phyloP scores from a whole-genome alignment of 2,113 vertebrate genomes.

The Neomonachus schauinslandi region DNA sequence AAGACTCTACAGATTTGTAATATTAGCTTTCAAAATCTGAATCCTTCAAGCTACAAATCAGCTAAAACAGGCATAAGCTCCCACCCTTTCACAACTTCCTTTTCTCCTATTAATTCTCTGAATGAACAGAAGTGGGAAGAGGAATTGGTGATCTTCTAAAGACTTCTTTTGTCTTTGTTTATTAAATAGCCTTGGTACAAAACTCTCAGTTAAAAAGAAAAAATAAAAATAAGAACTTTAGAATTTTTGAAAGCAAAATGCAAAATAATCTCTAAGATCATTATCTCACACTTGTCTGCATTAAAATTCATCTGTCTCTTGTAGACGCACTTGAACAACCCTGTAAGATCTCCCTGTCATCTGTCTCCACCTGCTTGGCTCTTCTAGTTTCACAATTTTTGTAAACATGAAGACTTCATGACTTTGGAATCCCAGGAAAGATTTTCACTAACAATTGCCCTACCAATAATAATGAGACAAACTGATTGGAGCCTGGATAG shows the following conservation, averaged over 20 bases:
- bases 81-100: not conserved
- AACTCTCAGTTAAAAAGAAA: not conserved
- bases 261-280: conserved; percentile 21
- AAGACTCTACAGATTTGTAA: not conserved
- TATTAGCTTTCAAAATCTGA: not conserved
- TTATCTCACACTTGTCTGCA: not conserved
- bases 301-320: conserved; percentile 47
- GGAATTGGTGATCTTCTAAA: not conserved
- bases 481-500: not conserved
- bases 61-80: not conserved
- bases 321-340: not conserved
- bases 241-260: conserved; percentile 43
- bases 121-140: not conserved
- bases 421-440: not conserved
- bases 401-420: conserved; percentile 4
- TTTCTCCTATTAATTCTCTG: conserved; percentile 15
- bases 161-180: not conserved
- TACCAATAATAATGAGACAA: not conserved
- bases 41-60: not conserved
- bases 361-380: not conserved
- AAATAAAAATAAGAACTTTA: conserved; percentile 21
- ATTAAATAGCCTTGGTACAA: conserved; percentile 29
- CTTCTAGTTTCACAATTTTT: conserved; percentile 20
- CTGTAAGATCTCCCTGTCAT: conserved; percentile 6
- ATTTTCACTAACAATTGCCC: not conserved